A percentile compares a stretch with the other conserved stretches of the same genome.
These are phyloP conservation scores for Tinea semifulvella DNA, from an alignment of 2,888 invertebrate genomes.

Conservation along the genomic window DNA sequence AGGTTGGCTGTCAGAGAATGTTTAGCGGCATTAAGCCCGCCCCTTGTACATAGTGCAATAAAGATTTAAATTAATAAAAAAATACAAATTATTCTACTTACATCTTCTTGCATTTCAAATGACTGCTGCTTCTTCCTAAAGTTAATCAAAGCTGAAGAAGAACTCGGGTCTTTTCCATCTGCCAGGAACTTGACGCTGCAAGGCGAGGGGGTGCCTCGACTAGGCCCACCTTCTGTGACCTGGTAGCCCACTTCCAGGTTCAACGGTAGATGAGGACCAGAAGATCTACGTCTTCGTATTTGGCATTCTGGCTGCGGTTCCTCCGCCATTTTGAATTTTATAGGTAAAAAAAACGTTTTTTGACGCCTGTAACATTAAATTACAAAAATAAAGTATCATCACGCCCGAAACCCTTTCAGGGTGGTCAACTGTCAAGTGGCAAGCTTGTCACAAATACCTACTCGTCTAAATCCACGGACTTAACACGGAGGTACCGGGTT, in stretches of 20 bases:
- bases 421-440: no score
- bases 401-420: no score
- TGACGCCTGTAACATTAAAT: no score
- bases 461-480: no score
- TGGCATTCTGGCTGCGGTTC: conserved; percentile 35
- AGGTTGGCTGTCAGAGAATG: no score
- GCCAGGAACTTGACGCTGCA: conserved; percentile 40
- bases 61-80: no score
- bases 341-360: no score
- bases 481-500: no score
- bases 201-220: conserved; percentile 50
- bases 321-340: conserved; percentile 48
- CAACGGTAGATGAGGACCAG: conserved; percentile 40
- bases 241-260: conserved; percentile 46
- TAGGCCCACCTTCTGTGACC: conserved; percentile 40
- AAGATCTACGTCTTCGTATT: conserved; percentile 46
- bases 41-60: no score
- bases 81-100: not conserved
- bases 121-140: conserved; percentile 60
- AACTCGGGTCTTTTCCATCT: conserved; percentile 26
- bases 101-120: conserved; percentile 46
- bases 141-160: conserved; percentile 41
- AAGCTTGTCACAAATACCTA: no score
- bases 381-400: no score
- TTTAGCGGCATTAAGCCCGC: no score